Base-by-base conservation (phyloP, 1,140 invertebrate species). In the Caligus rogercresseyi region DNA sequence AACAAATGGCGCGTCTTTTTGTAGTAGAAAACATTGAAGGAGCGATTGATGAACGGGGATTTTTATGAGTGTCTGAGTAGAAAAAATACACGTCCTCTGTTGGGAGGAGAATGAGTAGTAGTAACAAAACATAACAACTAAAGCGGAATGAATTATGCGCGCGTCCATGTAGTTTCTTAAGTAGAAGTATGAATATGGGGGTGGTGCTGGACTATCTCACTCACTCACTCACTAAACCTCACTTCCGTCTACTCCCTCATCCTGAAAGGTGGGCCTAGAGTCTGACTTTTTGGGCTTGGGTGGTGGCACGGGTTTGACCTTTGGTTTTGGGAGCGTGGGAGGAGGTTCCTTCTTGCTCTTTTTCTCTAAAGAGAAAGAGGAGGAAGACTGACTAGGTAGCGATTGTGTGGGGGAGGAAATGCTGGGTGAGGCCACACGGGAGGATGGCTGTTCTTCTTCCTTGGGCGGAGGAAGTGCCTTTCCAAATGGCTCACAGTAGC, bases 281-380 rank as follows among this genome's bases (percentile, higher is more conserved):
- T 55, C 61, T 56, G 59, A 57, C 61, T 58, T 61, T 57, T 62
- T 67, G 52, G 56, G 59, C 21, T 54, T 61, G 11, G 31, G 54
- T 13, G 66, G 61, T 2, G 66, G 66, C 16, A 66, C 23, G 7
- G 62, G 57, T 57, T 67, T 67, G 52, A 68, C 69, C 18, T 56
- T 64, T 3, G 71, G 71, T 65, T 72, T 72, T 26, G 71, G 71
- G 15, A 70, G 71, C 1, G 70, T 70, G 26, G 68, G 69, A 4
- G 71, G 71, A 11, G 71, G 69, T 19, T 70, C 68, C 65, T 72
- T 71, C 53, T 66, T 67, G 1, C 54, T 65, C 14, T 21, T 43
- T 54, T 52, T 54, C n/a, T 23, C 64, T 43, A 57, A 63, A 62
- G 1, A 62, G 57, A 24, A 51, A 15, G n/a, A 31, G 16, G 20